Conservation (phyloP, 2,113 vertebrate species). For the Cisticola juncidis region DNA sequence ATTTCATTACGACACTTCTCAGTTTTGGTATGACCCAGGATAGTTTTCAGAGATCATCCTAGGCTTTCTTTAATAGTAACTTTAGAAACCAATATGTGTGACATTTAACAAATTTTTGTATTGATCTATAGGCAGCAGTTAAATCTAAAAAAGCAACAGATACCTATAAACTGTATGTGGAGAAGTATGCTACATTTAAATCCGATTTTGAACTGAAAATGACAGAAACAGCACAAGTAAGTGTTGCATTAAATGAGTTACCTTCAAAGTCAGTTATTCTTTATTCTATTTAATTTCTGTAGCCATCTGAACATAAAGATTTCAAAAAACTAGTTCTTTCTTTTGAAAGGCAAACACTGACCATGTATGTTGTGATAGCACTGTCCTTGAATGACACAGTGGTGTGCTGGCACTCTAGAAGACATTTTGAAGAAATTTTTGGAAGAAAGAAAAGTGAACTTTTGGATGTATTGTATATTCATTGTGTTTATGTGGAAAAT, state of each 20-base stretch:
- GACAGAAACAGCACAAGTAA: conserved; percentile 94
- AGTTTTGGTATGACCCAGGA: background rate
- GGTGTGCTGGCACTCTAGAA: background rate
- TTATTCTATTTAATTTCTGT: background rate
- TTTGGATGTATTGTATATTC: background rate
- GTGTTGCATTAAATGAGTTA: background rate
- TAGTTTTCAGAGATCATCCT: background rate
- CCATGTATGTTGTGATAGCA: fast-evolving
- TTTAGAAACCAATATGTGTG: background rate
- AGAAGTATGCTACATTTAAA: conserved; percentile 93
- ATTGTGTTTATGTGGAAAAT: background rate
- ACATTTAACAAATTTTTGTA: background rate
- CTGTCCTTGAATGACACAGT: background rate
- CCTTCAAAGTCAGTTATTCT: background rate
- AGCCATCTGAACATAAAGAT: background rate
- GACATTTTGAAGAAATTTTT: background rate
- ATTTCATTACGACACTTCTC: background rate
- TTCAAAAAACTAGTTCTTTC: background rate
- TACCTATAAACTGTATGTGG: conserved; percentile 90
- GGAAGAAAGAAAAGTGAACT: background rate
- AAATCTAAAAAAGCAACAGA: conserved; percentile 98
- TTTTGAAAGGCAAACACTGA: background rate
- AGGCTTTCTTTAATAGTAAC: background rate
- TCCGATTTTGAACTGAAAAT: conserved; percentile 96
- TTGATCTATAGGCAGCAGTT: conserved; percentile 83